Percentiles rank a stretch among this genome's conserved stretches.
Evolutionary conservation across 1,140 invertebrate genomes (phyloP).

Genomic region (Drosophila lowei): DNA sequence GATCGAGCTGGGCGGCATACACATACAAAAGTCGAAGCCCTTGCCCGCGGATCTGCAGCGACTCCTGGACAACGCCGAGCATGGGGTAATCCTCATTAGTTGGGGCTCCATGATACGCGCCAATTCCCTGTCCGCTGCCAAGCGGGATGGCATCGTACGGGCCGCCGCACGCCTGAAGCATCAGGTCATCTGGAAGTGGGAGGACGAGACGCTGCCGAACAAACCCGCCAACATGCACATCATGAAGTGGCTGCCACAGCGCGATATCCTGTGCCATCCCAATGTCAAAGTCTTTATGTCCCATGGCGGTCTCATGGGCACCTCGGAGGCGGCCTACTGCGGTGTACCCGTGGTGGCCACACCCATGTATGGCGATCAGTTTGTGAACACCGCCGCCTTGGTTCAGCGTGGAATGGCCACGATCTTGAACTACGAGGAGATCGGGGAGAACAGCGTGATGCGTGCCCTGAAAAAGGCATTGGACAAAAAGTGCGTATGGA

Average conservation of each 20-base stretch:
- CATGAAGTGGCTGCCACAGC: constrained; percentile 88
- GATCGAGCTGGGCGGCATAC: constrained; percentile 88
- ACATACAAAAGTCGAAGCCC: constrained; percentile 85
- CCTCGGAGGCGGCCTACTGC: constrained; percentile 89
- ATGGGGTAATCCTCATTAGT: constrained; percentile 89
- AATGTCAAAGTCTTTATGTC: constrained; percentile 88
- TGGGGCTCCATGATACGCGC: constrained; percentile 88
- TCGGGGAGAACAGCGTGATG: constrained; percentile 85
- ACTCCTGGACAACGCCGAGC: constrained; percentile 87
- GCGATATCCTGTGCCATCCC: constrained; percentile 89
- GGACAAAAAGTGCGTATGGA: constrained; percentile 61
- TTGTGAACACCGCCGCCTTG: constrained; percentile 85
- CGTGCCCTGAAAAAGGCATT: constrained; percentile 84
- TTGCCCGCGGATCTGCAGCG: constrained; percentile 86
- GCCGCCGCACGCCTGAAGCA: constrained; percentile 86
- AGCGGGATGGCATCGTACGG: constrained; percentile 85
- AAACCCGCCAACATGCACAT: constrained; percentile 87
- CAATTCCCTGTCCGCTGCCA: constrained; percentile 85
- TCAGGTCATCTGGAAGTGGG: constrained; percentile 90
- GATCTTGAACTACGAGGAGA: constrained; percentile 84
- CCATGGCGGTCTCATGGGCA: constrained; percentile 89
- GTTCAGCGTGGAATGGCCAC: constrained; percentile 86
- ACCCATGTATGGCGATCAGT: constrained; percentile 89
- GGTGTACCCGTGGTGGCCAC: constrained; percentile 89
- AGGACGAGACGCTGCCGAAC: constrained; percentile 85